phyloP scores from a whole-genome alignment of 2,888 invertebrate genomes.

The Drosophila ustulata region DNA sequence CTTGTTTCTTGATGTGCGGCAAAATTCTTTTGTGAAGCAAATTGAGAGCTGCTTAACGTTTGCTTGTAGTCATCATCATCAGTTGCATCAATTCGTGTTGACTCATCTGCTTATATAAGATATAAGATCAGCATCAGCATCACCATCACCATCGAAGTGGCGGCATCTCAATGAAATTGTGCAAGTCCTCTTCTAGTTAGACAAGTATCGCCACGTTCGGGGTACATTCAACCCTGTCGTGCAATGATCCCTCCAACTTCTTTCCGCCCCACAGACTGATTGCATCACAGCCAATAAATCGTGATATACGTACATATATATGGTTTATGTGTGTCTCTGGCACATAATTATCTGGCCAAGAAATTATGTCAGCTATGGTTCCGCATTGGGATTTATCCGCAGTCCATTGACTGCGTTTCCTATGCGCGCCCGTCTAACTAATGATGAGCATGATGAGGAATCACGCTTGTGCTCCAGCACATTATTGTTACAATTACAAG shows the following conservation, averaged over 20 bases:
- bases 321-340: conserved; percentile 11
- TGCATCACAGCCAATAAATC: conserved; percentile 7
- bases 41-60: conserved; percentile 27
- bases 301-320: neutral
- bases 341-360: conserved; percentile 33
- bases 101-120: conserved; percentile 40
- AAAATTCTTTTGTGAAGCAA: conserved; percentile 51
- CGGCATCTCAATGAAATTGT: conserved; percentile 34
- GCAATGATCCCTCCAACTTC: conserved; percentile 20
- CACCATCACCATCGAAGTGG: conserved; percentile 20
- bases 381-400: conserved; percentile 64
- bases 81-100: conserved; percentile 44
- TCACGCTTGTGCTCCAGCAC: conserved; percentile 37
- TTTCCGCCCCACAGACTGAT: conserved; percentile 1
- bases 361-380: conserved; percentile 68
- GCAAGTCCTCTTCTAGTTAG: conserved; percentile 29
- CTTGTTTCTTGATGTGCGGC: conserved; percentile 44
- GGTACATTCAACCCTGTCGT: conserved; percentile 33
- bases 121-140: no score
- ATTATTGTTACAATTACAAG: conserved; percentile 69
- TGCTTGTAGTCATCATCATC: conserved; percentile 26
- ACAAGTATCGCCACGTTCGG: neutral
- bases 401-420: conserved; percentile 39
- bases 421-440: conserved; percentile 18
- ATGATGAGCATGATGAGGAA: conserved; percentile 42